Percentiles rank a stretch among this genome's conserved stretches.
Evolutionary conservation across 2,888 invertebrate species (phyloP).

Genomic region (Caenorhabditis angaria): DNA sequence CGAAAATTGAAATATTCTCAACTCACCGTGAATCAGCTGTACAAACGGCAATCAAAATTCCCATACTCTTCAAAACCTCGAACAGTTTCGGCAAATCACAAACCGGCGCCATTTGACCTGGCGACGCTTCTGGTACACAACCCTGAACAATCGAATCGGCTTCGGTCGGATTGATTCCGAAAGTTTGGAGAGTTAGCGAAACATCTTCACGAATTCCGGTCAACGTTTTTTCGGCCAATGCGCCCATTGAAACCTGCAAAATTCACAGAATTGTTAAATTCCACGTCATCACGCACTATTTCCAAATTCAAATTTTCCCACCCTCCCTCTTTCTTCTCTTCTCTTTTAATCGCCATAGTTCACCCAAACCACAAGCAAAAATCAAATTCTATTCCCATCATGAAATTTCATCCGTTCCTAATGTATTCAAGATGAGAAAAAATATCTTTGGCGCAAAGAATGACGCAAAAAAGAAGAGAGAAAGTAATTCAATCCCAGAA

Average conservation of each 20-base stretch:
- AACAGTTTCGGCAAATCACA: constrained; percentile 73
- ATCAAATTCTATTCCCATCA: no score
- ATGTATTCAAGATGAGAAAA: constrained; percentile 6
- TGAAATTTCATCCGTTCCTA: neutral
- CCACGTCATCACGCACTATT: no score
- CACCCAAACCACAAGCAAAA: no score
- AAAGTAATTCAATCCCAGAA: neutral
- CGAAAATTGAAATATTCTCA: neutral
- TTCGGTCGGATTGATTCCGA: constrained; percentile 42
- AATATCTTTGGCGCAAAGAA: neutral
- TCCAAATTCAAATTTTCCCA: no score
- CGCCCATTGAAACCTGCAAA: constrained; percentile 61
- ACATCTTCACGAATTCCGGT: constrained; percentile 58
- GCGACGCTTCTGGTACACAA: constrained; percentile 56
- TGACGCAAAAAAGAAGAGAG: neutral
- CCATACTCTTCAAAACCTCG: constrained; percentile 72
- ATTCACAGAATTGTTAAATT: no score
- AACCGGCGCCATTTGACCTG: constrained; percentile 61
- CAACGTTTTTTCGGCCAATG: constrained; percentile 59
- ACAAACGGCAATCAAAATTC: constrained; percentile 74
- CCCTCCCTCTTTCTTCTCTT: no score
- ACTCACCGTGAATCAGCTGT: constrained; percentile 73
- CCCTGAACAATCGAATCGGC: constrained; percentile 46
- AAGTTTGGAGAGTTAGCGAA: constrained; percentile 49
- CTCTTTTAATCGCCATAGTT: no score